These are phyloP conservation scores for Carettochelys insculpta DNA, from an alignment of 2,113 vertebrate species.

Conservation along the genomic window DNA sequence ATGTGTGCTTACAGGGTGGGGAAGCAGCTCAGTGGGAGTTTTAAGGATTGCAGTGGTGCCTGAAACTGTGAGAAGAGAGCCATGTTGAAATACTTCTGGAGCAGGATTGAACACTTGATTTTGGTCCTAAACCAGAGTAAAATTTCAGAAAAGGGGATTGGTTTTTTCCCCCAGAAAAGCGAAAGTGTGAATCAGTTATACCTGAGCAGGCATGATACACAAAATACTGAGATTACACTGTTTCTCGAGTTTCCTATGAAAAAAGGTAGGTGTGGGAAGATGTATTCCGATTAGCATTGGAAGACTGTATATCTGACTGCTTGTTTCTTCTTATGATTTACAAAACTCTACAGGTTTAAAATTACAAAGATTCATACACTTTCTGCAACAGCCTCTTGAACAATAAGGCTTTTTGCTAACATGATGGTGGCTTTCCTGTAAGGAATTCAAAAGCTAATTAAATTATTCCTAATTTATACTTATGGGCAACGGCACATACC, in stretches of 20 bases:
- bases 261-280: not conserved
- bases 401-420: not conserved
- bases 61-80: no score
- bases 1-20: not conserved
- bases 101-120: not conserved
- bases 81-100: not conserved
- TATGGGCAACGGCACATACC: not conserved
- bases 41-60: not conserved
- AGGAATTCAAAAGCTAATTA: not conserved
- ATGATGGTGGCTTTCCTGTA: not conserved
- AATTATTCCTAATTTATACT: not conserved
- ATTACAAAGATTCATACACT: not conserved
- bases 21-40: not conserved
- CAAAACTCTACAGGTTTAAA: not conserved
- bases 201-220: not conserved
- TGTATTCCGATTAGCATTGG: not conserved
- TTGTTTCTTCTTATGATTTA: not conserved
- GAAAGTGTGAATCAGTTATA: not conserved
- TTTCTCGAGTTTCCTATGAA: not conserved
- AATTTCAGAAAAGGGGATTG: not conserved
- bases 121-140: not conserved
- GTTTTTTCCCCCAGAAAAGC: not conserved
- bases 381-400: not conserved
- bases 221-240: not conserved
- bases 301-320: not conserved